Evolutionary conservation across 2,888 invertebrate species (phyloP).

Genomic region (Phalera bucephala): DNA sequence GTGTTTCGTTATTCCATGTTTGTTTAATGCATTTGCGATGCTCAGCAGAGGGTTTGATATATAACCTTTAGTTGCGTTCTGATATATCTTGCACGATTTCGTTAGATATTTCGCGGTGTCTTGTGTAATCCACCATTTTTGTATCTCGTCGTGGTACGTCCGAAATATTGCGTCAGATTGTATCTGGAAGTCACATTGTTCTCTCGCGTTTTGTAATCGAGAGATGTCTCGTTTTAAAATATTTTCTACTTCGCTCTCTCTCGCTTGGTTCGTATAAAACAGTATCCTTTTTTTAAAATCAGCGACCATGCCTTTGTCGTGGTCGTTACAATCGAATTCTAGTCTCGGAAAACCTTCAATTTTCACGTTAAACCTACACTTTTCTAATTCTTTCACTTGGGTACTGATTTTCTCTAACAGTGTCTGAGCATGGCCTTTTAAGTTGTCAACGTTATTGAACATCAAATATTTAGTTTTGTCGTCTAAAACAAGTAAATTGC

Average conservation of each 20-base stretch:
- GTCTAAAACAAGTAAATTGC: background rate
- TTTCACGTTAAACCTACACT: background rate
- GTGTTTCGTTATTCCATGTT: background rate
- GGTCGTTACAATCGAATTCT: background rate
- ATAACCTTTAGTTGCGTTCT: background rate
- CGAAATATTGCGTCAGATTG: constrained; percentile 6
- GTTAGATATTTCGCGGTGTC: constrained; percentile 1
- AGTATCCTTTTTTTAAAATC: constrained; percentile 5
- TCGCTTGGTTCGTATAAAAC: constrained; percentile 9
- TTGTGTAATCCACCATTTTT: constrained; percentile 10
- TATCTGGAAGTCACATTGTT: background rate
- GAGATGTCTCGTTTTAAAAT: background rate
- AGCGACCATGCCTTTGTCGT: constrained; percentile 4
- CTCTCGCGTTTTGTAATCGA: background rate
- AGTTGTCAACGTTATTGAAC: background rate
- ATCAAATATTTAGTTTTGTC: background rate
- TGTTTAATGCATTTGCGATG: background rate
- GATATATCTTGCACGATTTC: background rate
- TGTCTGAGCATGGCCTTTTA: background rate
- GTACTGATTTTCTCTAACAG: background rate
- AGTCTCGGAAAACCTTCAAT: background rate
- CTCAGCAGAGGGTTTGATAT: background rate
- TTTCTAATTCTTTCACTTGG: background rate
- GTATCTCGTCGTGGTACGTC: constrained; percentile 7
- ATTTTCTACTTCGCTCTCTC: constrained; percentile 6